These are phyloP conservation scores for Falcunculus frontatus DNA, from an alignment of 2,113 vertebrate species.

Conservation along the genomic window DNA sequence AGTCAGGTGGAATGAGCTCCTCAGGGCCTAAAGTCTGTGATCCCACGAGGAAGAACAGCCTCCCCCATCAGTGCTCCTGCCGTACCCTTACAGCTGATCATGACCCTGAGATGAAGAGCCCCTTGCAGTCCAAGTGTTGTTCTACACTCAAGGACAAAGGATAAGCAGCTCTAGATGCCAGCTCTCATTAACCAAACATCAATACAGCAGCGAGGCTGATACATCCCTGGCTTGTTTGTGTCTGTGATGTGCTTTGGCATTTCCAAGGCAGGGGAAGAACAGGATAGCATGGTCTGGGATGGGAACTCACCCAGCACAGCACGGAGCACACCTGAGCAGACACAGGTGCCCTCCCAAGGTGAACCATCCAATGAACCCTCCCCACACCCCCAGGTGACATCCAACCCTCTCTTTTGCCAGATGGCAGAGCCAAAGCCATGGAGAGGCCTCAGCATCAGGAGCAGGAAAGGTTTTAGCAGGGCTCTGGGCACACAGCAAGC, in stretches of 20 bases:
- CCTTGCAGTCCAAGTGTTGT: background rate
- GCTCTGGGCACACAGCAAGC: background rate
- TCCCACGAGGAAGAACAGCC: background rate
- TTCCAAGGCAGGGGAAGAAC: background rate
- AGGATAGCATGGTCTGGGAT: rapidly evolving
- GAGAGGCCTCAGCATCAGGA: background rate
- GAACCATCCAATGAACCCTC: background rate
- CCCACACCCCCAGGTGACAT: background rate
- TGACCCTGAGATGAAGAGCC: background rate
- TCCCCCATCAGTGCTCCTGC: background rate
- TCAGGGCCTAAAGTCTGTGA: background rate
- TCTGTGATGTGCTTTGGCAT: rapidly evolving
- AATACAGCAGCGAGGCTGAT: background rate
- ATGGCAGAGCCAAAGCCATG: background rate
- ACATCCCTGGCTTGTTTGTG: background rate
- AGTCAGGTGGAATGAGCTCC: background rate
- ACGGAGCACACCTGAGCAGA: background rate
- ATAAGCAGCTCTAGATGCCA: slow-evolving; percentile 12
- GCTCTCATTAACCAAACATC: background rate
- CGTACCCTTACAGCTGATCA: background rate
- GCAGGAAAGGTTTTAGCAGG: background rate
- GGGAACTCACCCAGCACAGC: background rate
- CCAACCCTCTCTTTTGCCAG: background rate
- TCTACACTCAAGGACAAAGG: background rate
- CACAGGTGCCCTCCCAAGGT: rapidly evolving